Evolutionary conservation across 53 echinoderm and acorn worm genomes (phyloP).

Genomic region (Stichopus horrens): DNA sequence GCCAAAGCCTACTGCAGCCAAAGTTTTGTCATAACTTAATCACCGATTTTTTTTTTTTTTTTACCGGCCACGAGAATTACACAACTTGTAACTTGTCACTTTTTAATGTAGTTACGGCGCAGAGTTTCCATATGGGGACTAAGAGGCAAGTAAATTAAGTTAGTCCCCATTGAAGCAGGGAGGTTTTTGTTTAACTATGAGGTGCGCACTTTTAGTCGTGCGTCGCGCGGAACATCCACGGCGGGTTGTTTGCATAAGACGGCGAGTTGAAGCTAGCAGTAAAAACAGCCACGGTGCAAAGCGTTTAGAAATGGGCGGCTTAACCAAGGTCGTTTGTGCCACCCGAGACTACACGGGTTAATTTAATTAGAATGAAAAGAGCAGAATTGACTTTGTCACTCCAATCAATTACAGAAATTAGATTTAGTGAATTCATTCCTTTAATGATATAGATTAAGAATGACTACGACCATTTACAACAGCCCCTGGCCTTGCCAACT

Average conservation of each 20-base stretch:
- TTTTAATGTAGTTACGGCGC: conserved; percentile 41
- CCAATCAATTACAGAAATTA: conserved; percentile 50
- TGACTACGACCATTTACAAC: conserved; percentile 34
- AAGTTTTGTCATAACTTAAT: conserved; percentile 10
- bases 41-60: neutral
- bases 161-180: conserved; percentile 11
- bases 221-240: conserved; percentile 41
- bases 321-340: conserved; percentile 36
- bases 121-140: conserved; percentile 42
- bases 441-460: conserved; percentile 48
- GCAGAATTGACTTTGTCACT: conserved; percentile 43
- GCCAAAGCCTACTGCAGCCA: too few relatives aligned
- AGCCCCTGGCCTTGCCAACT: conserved; percentile 15
- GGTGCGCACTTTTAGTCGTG: conserved; percentile 38
- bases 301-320: conserved; percentile 37
- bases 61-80: conserved; percentile 1
- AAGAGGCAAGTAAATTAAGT: conserved; percentile 30
- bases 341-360: conserved; percentile 35
- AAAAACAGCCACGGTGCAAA: conserved; percentile 46
- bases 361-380: conserved; percentile 45
- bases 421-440: conserved; percentile 40
- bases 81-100: conserved; percentile 47
- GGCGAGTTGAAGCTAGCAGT: conserved; percentile 26
- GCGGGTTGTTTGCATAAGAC: conserved; percentile 46
- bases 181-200: conserved; percentile 18